Base-by-base conservation (phyloP, 2,113 vertebrate species). In the Tyto alba region DNA sequence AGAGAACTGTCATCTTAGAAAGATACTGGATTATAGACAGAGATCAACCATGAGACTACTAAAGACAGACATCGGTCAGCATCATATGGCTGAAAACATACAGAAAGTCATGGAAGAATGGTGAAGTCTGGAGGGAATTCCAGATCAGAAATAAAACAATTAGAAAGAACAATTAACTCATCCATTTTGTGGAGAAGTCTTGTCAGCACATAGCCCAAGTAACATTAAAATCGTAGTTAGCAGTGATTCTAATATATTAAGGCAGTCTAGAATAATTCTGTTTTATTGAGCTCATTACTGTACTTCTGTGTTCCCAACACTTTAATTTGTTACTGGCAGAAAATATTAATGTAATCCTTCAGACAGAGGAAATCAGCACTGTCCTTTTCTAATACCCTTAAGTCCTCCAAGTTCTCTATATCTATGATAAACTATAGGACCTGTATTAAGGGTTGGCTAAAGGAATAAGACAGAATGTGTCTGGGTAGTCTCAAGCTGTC, bases 231-330 rank as follows among this genome's bases (percentile, higher is more conserved):
- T 75, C 38, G 50, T 68, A 50, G 45, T 68, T 90, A 68, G 80
- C 56, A 73, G 78, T 69, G 78, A 87, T 92, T 93, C 80, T 89
- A 82, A 92, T 94, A n/a, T 25, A 85, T 40, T 29, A 85, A 87
- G 19, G 7, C 71, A 75, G 66, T 30, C 52, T 27, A 76, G 48
- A 97, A 90, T 76, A 80, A 92, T 91, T 96, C 69, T 73, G 11
- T 76, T 96, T 96, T 94, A 82, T 93, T 93, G 90, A 87, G 77
- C 82, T 96, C 62, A 88, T 97, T 94, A 94, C 15, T 57, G 88
- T 68, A 43, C 55, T 68, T 34, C 75, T 89, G 90, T 29, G 90
- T 89, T 93, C 90, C 89, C 74, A 83, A 76, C 79, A 67, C 38
- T 94, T 94, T 41, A 59, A 83, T 90, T 69, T 82, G 55, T 41